phyloP scores from a whole-genome alignment of 2,113 vertebrate species.

The Phycodurus eques region DNA sequence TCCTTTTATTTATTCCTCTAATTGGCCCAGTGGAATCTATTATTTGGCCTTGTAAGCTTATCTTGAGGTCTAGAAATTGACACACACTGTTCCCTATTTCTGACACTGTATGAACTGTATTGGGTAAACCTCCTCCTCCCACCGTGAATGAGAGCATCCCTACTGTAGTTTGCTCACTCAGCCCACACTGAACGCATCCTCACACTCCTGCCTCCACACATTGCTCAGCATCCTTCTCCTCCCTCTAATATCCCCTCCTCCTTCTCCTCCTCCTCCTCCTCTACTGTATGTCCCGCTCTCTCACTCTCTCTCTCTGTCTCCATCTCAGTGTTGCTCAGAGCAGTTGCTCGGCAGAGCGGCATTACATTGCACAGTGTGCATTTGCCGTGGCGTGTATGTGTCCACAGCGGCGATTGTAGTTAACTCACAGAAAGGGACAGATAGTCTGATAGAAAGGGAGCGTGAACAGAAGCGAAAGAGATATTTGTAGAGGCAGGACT shows the following conservation, averaged over 20 bases:
- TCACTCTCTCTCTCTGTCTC: conserved; percentile 17
- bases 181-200: background rate
- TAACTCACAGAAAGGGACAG: conserved; percentile 17
- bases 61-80: background rate
- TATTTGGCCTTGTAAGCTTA: background rate
- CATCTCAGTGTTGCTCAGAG: conserved; percentile 40
- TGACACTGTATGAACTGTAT: background rate
- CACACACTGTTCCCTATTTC: background rate
- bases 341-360: conserved; percentile 38
- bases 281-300: conserved; percentile 16
- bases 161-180: background rate
- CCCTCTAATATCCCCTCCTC: conserved; percentile 24
- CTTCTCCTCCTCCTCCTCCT: conserved; percentile 27
- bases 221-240: conserved; percentile 29
- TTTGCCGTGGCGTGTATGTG: conserved; percentile 24
- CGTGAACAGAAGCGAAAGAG: conserved; percentile 30
- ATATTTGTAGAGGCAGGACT: conserved; percentile 37
- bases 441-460: conserved; percentile 37
- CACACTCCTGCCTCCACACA: background rate
- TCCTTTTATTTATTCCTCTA: background rate
- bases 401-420: conserved; percentile 48
- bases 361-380: conserved; percentile 42
- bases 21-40: background rate
- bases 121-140: background rate
- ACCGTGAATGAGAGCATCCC: background rate